Evolutionary conservation across 2,113 vertebrate genomes (phyloP), one percentile per base, ranked within the genome.

Genomic region (Syrmaticus mikado): DNA sequence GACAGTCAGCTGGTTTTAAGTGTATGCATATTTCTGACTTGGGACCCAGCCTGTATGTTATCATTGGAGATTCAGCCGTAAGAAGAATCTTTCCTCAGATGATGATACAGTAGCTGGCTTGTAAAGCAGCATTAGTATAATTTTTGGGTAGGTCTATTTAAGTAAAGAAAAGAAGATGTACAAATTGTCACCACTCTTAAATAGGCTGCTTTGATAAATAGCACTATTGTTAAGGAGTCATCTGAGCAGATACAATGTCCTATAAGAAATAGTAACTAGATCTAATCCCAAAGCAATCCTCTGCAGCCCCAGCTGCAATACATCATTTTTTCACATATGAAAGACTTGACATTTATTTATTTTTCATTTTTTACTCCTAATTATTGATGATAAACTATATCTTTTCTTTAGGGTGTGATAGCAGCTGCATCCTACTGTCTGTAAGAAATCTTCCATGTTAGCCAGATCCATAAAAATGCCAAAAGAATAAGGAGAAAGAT

Each of bases 381-480:
- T 65, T 78, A 52, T 38, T 53, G 45, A 43, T 55, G 19, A 73
- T 66, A 76, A 90, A 80, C 32, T 89, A 5, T 71, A 64, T 13
- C 82, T 90, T 79, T 50, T 16, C 30, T 60, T 8, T 66, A 22
- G 46, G 15, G 67, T 90, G 21, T 62, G 75, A 52, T 84, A 85
- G 62, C 75, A 90, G 36, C 41, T 89, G 83, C 40, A 60, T 73
- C 79, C 73, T 71, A n/a, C 55, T 67, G 45, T 66, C 52, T 73
- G 8, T 64, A 83, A 75, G 61, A 79, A 90, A 60, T 66, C 64
- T 72, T 90, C 25, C 20, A 18, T 60, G 55, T 74, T 85, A 92
- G 28, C 38, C 19, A 52, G 21, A 92, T 53, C 48, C 81, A 77
- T 89, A 50, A 88, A 94, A 92, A 88, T 80, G 87, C 38, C 71